A percentile compares a stretch with the other conserved stretches of the same genome.
Conservation (phyloP, 2,797 vertebrate genomes). For the Phalanger gymnotis region DNA sequence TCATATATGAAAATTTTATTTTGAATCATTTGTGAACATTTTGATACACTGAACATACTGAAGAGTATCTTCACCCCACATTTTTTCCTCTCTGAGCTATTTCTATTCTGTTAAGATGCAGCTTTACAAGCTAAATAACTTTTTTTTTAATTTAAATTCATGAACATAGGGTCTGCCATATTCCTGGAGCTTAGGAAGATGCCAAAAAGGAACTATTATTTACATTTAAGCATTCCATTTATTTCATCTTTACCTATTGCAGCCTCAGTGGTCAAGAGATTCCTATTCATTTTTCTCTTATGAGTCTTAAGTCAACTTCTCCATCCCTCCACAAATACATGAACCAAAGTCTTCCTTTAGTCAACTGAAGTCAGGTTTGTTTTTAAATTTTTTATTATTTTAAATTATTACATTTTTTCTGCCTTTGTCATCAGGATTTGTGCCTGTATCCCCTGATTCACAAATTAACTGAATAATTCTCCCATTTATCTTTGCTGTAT, state of each 20-base stretch:
- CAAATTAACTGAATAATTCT: background rate
- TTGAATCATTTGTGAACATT: conserved; percentile 71
- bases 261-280: background rate
- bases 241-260: background rate
- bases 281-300: conserved; percentile 22
- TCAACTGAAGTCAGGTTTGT: background rate
- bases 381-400: conserved; percentile 41
- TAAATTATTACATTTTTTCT: conserved; percentile 6
- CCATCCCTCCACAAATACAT: conserved; percentile 21
- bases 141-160: conserved; percentile 20
- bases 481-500: background rate
- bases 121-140: conserved; percentile 59
- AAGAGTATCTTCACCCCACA: conserved; percentile 61
- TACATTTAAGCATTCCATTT: background rate
- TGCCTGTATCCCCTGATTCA: background rate
- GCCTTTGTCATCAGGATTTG: background rate
- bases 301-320: conserved; percentile 33
- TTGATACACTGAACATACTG: conserved; percentile 66
- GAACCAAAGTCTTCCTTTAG: conserved; percentile 26
- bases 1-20: conserved; percentile 63
- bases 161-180: background rate
- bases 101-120: conserved; percentile 58
- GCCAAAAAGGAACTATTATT: conserved; percentile 27
- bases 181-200: conserved; percentile 26
- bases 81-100: conserved; percentile 44